Evolutionary conservation across 2,888 invertebrate species (phyloP), one percentile per base, ranked within the genome.

Genomic region (Lasius fuliginosus): DNA sequence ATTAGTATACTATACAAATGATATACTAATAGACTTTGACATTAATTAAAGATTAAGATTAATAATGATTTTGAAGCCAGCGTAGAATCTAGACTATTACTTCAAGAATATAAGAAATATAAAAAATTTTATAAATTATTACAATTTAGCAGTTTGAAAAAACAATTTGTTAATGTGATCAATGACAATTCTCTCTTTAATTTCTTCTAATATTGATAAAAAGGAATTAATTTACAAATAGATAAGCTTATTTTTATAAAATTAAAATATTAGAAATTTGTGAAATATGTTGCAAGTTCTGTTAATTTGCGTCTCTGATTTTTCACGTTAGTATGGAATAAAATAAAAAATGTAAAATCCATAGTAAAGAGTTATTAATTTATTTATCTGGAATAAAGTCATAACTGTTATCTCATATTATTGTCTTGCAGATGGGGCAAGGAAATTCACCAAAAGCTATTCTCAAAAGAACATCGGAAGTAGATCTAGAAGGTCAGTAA

Each of bases 401-500:
- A 11, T 18, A 33, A 23, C 6, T 68, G 3, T 68, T 64, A 58
- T 8, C 8, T 42, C 15, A 33, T 68, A 23, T 0, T 46, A 73
- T 73, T 81, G 9, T 42, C 6, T 87, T 87, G 42, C 84, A 93
- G 94, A 92, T 93, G 92, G 91, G 93, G 42, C 90, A 90, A 82
- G 85, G 89, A 40, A 92, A 90, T 77, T 81, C 87, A n/a, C 64
- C 87, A 18, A 90, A 91, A 82, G 56, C 86, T 18, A 60, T 83
- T 5, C 76, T 92, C 46, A 94, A 94, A 86, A 93, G 94, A 83
- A 68, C 91, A 8, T 90, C 92, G 11, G 94, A 93, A 53, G 86
- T 91, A 58, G 94, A 93, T 65, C 40, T 87, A 49, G 94, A 94
- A 92, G 94, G 94, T 94, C 88, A 90, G 93, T 92, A 79, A 67